phyloP scores from a whole-genome alignment of 2,888 invertebrate genomes.

The Empis stercorea region DNA sequence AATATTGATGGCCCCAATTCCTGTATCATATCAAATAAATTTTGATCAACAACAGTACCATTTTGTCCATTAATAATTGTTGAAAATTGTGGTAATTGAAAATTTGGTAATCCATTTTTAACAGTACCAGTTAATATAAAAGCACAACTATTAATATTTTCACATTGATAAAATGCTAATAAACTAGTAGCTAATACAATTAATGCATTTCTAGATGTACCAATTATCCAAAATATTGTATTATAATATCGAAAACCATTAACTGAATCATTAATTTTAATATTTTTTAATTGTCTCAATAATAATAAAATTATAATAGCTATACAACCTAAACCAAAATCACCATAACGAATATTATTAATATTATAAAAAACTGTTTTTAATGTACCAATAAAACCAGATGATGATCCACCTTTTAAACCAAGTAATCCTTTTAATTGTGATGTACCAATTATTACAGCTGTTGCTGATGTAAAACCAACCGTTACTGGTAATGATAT shows the following conservation, averaged over 20 bases:
- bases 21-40: slow-evolving; percentile 34
- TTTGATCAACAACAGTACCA: slow-evolving; percentile 23
- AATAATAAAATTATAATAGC: slow-evolving; percentile 62
- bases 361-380: slow-evolving; percentile 56
- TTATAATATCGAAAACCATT: slow-evolving; percentile 37
- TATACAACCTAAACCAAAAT: slow-evolving; percentile 43
- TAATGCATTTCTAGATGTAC: slow-evolving; percentile 73
- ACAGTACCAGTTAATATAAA: slow-evolving; percentile 65
- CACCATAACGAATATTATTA: slow-evolving; percentile 51
- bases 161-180: slow-evolving; percentile 51
- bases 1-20: slow-evolving; percentile 75
- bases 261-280: slow-evolving; percentile 33
- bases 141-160: slow-evolving; percentile 34
- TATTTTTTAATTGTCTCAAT: slow-evolving; percentile 63
- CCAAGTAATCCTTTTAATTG: slow-evolving; percentile 55
- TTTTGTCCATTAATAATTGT: slow-evolving; percentile 37
- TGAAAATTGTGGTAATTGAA: slow-evolving; percentile 57
- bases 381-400: slow-evolving; percentile 63
- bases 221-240: slow-evolving; percentile 60
- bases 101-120: slow-evolving; percentile 51
- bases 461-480: slow-evolving; percentile 83
- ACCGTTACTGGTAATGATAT: slow-evolving; percentile 82
- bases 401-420: slow-evolving; percentile 51
- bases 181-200: slow-evolving; percentile 49
- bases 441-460: slow-evolving; percentile 77